Conservation (phyloP, 2,113 vertebrate species). For the Rattus norvegicus region GRCr8 NC_086039.1:123437501-123438000, state of each 20-base stretch:
- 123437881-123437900: conserved; percentile 39
- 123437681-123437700: conserved; percentile 48
- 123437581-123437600: conserved; percentile 2
- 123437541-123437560: background rate
- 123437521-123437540: background rate
- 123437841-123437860: conserved; percentile 53
- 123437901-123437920: conserved; percentile 62
- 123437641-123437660: conserved; percentile 15
- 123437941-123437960: conserved; percentile 66
- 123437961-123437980: conserved; percentile 69
- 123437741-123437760: conserved; percentile 38
- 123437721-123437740: background rate
- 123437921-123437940: conserved; percentile 65
- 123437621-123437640: conserved; percentile 5
- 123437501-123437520: background rate
- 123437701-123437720: conserved; percentile 43
- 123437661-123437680: background rate
- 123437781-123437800: conserved; percentile 70
- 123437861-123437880: conserved; percentile 67
- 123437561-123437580: background rate
- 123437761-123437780: conserved; percentile 46
- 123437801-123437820: conserved; percentile 61
- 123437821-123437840: conserved; percentile 71
- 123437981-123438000: conserved; percentile 77
- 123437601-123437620: background rate